Evolutionary conservation across 2,888 invertebrate species (phyloP), one percentile per base, ranked within the genome.

Genomic region (Allolobophora icterica): DNA sequence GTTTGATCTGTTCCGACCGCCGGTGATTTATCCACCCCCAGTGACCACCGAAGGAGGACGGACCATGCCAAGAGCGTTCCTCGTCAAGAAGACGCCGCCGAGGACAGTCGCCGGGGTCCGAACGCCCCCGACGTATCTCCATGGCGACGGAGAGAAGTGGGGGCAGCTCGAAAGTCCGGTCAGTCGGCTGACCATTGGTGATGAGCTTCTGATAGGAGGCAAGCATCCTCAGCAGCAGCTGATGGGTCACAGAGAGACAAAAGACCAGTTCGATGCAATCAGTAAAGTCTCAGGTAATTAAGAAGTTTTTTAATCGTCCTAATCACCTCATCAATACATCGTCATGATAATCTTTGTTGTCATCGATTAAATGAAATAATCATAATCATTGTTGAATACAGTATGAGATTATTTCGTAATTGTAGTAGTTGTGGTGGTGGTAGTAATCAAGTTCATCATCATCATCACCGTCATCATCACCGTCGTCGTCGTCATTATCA

Each of bases 401-500:
- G 17, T 71, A n/a, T 5, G 8, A 71, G 71, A 30, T 71, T n/a
- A 71, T 71, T 71, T 71, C 24, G 24, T 52, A 52, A 52, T 52
- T 52, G 15, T 52, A 19, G 13, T 52, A 21, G 21, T 52, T 4
- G 42, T 21, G 24, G 52, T 52, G 19, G 6, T 24, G 4, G 24
- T 4, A 3, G 21, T 52, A 30, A 89, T 34, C 15, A 89, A 38
- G n/a, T n/a, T 89, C 89, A 24, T 52, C 38, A 42, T 42, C 89
- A 89, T 89, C 89, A 89, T 89, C 40, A 40, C 13, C 89, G 83
- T 71, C 90, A 52, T 90, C 90, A 52, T 90, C 52, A 52, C n/a
- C 90, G n/a, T 90, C 90, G 58, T 90, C 90, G 30, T 90, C 90
- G 30, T 90, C 90, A 90, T 90, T 33, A 52, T 30, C 90, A 90